A percentile compares a stretch with the other conserved stretches of the same genome.
phyloP scores from a whole-genome alignment of 2,113 vertebrate species.

The Penelope pileata region DNA sequence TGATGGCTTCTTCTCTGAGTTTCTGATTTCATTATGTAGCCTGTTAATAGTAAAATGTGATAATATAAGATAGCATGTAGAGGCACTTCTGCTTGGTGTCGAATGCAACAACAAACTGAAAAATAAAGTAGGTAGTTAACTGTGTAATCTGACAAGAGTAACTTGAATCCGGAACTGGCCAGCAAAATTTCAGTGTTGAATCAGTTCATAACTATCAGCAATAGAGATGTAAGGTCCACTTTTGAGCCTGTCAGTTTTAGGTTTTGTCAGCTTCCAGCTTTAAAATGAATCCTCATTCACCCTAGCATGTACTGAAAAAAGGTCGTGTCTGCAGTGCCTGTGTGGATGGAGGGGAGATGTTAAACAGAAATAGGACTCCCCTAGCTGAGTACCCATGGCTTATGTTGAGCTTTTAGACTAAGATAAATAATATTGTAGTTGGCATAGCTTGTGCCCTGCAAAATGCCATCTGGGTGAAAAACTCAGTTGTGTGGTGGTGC shows the following conservation, averaged over 20 bases:
- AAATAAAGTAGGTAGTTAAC: neutral
- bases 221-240: neutral
- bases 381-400: neutral
- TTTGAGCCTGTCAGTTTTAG: neutral
- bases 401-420: neutral
- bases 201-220: neutral
- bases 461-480: neutral
- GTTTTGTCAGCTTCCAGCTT: neutral
- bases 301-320: accelerated
- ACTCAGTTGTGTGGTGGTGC: neutral
- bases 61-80: neutral
- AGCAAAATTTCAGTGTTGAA: neutral
- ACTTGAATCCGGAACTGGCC: neutral
- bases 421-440: neutral
- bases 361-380: neutral
- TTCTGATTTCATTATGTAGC: conserved; percentile 10
- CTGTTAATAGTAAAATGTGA: conserved; percentile 1
- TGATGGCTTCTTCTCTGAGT: conserved; percentile 16
- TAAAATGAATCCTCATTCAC: neutral
- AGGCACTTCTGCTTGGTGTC: neutral
- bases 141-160: neutral
- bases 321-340: accelerated
- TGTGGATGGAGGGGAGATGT: neutral
- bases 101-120: neutral
- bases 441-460: neutral